Base-by-base conservation (phyloP, 2,888 invertebrate species). In the Apodemia duryi region DNA sequence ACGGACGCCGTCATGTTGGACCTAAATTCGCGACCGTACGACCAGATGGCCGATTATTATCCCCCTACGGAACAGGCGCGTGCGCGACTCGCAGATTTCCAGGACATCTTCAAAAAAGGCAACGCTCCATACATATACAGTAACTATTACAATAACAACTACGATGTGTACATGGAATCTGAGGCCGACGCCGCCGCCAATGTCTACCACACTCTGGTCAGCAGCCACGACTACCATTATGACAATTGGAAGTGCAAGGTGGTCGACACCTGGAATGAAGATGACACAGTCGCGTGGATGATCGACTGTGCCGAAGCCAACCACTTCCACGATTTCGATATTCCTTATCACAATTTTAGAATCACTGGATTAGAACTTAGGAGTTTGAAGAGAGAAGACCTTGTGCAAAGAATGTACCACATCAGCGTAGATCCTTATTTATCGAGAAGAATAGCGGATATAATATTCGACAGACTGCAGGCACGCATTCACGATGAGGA, bases 261-360 rank as follows among this genome's bases (percentile, higher is more conserved):
- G 61, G 83, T 94, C 49, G 78, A 80, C 68, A 85, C 91, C 21
- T 94, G 94, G 94, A 91, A 79, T 70, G 90, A 91, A 66, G 91
- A 91, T 13, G 94, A 94, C 76, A 92, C 94, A 54, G 84, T 92
- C 65, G 88, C 92, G 68, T 94, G 94, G 94, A 76, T 93, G 66
- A 77, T 88, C 65, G 88, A 91, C 67, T 84, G 86, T 51, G 84
- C 85, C 52, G 81, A 84, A 6, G 73, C 77, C 67, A 75, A 84
- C 74, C 87, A 88, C 51, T 81, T 81, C 74, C 82, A 82, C 72
- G 88, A 90, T 71, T 84, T 82, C 66, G 87, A 91, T 63, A 78
- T 93, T 35, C 86, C 91, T 3, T 85, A 84, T 70, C 84, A 85
- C 72, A 88, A 90, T 71, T 92, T 93, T 75, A 80, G 81, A 71